A percentile compares a stretch with the other conserved stretches of the same genome.
These are phyloP conservation scores for Colaptes auratus DNA, from an alignment of 2,113 vertebrate species.

Conservation along the genomic window DNA sequence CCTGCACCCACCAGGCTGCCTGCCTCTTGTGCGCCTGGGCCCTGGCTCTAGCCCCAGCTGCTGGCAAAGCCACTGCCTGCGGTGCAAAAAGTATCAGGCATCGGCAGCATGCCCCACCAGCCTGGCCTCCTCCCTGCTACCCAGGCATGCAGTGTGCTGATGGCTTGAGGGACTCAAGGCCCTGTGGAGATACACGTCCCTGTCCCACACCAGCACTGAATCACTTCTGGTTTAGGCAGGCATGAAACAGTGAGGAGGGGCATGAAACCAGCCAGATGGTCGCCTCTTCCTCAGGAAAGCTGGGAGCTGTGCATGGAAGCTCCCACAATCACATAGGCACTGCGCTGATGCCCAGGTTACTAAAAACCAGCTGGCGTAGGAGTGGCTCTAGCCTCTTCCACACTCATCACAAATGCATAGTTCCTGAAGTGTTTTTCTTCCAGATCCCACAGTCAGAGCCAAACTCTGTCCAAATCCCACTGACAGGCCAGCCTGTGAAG, in stretches of 20 bases:
- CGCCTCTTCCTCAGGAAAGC: not conserved
- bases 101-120: not conserved
- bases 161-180: not conserved
- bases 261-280: not conserved
- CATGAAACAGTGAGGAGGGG: fast-evolving
- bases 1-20: not conserved
- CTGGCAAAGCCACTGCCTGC: not conserved
- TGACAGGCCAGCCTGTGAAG: fast-evolving
- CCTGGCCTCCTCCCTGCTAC: too few species aligned
- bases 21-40: not conserved
- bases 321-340: fast-evolving
- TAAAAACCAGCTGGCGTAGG: not conserved
- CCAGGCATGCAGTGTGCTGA: fast-evolving
- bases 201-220: fast-evolving
- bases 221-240: not conserved
- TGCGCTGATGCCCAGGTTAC: fast-evolving
- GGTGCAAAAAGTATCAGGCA: too few species aligned
- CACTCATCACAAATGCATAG: fast-evolving
- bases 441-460: not conserved
- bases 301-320: fast-evolving
- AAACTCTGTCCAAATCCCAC: not conserved
- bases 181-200: too few species aligned
- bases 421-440: not conserved
- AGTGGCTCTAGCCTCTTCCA: too few species aligned
- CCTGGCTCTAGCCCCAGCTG: not conserved